Evolutionary conservation across 1,140 invertebrate species (phyloP), one percentile per base, ranked within the genome.

Genomic region (Laupala kohalensis): DNA sequence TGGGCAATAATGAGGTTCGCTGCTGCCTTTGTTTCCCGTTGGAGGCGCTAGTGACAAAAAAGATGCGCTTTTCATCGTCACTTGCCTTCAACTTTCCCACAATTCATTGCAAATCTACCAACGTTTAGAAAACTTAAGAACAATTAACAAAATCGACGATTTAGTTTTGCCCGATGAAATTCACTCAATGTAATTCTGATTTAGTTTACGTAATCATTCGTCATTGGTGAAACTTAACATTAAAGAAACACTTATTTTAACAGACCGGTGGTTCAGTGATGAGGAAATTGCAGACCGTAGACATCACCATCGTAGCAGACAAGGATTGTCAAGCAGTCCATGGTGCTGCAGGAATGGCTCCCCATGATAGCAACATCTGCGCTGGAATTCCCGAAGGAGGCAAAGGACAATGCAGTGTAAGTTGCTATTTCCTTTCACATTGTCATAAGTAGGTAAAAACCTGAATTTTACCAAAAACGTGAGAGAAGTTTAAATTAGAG

Each of bases 381-480:
- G 71, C 74, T 6, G 74, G 74, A 2, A 27, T 65, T 15, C 53
- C 70, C 4, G 64, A 24, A 0, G 74, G 74, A 6, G 74, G 72
- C 0, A 73, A 71, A 19, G 74, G 74, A n/a, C 74, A 74, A 23
- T 74, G 74, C 72, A 71, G 63, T 13, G 74, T 74, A 62, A 73
- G 74, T 74, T 65, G n/a, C n/a, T n/a, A n/a, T n/a, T n/a, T n/a
- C n/a, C n/a, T n/a, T n/a, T n/a, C n/a, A n/a, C n/a, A n/a, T n/a
- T n/a, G n/a, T n/a, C n/a, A n/a, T n/a, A n/a, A n/a, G n/a, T n/a
- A n/a, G n/a, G n/a, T n/a, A n/a, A n/a, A n/a, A n/a, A n/a, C n/a
- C n/a, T n/a, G n/a, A n/a, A n/a, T n/a, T n/a, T n/a, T n/a, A n/a
- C n/a, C n/a, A n/a, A n/a, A n/a, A n/a, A n/a, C n/a, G n/a, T n/a